These are phyloP conservation scores for Hofmannophila pseudospretella DNA, from an alignment of 2,888 invertebrate species.

Conservation along the genomic window DNA sequence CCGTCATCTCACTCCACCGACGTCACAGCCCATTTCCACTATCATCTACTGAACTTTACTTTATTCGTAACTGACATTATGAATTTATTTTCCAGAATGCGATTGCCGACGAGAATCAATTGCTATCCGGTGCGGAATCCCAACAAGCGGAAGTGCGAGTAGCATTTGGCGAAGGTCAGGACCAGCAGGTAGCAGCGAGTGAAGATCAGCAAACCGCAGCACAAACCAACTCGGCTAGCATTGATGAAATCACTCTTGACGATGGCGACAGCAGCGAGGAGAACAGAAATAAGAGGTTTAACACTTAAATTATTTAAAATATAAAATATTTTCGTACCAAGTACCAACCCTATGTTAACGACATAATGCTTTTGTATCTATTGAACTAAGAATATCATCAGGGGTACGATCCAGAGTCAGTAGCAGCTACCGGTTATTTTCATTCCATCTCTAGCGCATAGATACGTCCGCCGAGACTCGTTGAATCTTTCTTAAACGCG, in stretches of 20 bases:
- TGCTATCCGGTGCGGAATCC: conserved; percentile 77
- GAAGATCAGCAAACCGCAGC: conserved; percentile 63
- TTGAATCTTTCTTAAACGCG: no score
- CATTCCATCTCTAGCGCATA: no score
- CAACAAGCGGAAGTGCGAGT: conserved; percentile 81
- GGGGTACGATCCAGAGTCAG: no score
- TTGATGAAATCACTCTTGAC: conserved; percentile 84
- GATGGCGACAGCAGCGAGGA: conserved; percentile 85
- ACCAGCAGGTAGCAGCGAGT: conserved; percentile 24
- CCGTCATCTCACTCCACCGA: conserved; percentile 25
- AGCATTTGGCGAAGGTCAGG: conserved; percentile 67
- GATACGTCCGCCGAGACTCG: no score
- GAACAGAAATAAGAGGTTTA: conserved; percentile 86
- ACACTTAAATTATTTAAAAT: background rate
- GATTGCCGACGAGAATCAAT: conserved; percentile 65
- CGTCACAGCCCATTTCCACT: conserved; percentile 31
- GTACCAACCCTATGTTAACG: no score
- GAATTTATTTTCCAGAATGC: conserved; percentile 47
- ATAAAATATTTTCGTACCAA: no score
- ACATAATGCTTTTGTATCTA: no score
- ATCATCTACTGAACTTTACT: conserved; percentile 24
- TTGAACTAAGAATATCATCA: no score
- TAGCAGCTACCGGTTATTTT: no score
- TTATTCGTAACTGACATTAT: conserved; percentile 11
- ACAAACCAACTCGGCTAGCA: conserved; percentile 80